Conservation (phyloP, 2,888 invertebrate species). For the Bembecia ichneumoniformis region DNA sequence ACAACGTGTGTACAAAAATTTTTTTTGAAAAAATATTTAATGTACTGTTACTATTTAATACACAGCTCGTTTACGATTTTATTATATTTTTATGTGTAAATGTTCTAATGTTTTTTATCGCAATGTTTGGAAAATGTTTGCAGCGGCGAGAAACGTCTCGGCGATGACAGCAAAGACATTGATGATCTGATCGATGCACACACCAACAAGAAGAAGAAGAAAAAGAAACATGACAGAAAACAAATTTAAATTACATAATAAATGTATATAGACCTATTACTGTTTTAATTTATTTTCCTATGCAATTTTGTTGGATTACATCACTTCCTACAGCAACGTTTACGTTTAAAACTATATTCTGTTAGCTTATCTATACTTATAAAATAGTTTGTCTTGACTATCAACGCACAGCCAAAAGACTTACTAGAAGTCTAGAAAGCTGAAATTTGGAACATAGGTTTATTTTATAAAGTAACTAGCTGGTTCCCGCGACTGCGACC, state of each 20-base stretch:
- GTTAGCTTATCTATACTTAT: too few relatives aligned
- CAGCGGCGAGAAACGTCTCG: slow-evolving; percentile 63
- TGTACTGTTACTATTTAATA: too few relatives aligned
- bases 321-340: background rate
- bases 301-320: background rate
- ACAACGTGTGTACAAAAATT: too few relatives aligned
- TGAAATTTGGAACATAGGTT: too few relatives aligned
- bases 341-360: too few relatives aligned
- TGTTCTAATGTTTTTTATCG: background rate
- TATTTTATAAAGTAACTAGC: background rate
- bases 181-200: slow-evolving; percentile 59
- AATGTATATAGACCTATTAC: slow-evolving; percentile 10
- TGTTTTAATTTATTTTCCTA: slow-evolving; percentile 11
- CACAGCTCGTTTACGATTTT: too few relatives aligned
- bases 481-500: too few relatives aligned
- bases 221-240: slow-evolving; percentile 51
- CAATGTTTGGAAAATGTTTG: too few relatives aligned
- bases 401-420: too few relatives aligned
- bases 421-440: too few relatives aligned
- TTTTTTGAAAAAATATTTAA: too few relatives aligned
- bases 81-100: background rate
- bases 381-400: too few relatives aligned
- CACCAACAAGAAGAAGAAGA: slow-evolving; percentile 52
- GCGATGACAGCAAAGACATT: slow-evolving; percentile 60
- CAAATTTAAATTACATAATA: slow-evolving; percentile 21